Percentiles rank a stretch among this genome's conserved stretches.
Conservation (phyloP, 2,888 invertebrate genomes). For the Xanthorhoe designata region DNA sequence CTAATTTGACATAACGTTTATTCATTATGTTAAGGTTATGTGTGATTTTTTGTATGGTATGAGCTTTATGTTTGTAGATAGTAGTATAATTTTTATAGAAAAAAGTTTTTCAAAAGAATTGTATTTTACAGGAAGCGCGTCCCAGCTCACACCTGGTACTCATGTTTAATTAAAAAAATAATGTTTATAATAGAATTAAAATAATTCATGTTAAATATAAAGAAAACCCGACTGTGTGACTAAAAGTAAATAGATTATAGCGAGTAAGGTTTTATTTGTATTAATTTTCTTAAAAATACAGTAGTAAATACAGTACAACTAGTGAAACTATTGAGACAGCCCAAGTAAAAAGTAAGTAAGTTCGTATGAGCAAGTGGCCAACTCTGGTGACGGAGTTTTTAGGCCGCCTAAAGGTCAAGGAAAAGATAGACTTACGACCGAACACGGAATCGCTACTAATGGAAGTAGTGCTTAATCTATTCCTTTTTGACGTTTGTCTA, state of each 20-base stretch:
- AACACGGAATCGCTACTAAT: too few relatives aligned
- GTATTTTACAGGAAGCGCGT: conserved; percentile 65
- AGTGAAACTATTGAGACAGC: too few relatives aligned
- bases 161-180: conserved; percentile 63
- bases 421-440: too few relatives aligned
- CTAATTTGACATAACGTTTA: background rate
- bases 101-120: background rate
- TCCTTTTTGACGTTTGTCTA: too few relatives aligned
- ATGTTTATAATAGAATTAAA: conserved; percentile 37
- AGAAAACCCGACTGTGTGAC: background rate
- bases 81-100: background rate
- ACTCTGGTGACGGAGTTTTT: too few relatives aligned
- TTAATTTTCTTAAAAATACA: background rate
- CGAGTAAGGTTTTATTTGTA: background rate
- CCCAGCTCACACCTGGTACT: conserved; percentile 63
- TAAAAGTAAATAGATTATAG: background rate
- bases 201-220: conserved; percentile 5
- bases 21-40: background rate
- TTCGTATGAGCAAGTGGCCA: too few relatives aligned
- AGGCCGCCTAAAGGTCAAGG: too few relatives aligned
- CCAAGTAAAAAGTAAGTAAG: too few relatives aligned
- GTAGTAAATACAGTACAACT: too few relatives aligned
- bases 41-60: background rate
- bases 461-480: too few relatives aligned
- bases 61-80: conserved; percentile 1